A percentile compares a stretch with the other conserved stretches of the same genome.
Conservation (phyloP, 2,888 invertebrate species). For the Aleiodes testaceus region DNA sequence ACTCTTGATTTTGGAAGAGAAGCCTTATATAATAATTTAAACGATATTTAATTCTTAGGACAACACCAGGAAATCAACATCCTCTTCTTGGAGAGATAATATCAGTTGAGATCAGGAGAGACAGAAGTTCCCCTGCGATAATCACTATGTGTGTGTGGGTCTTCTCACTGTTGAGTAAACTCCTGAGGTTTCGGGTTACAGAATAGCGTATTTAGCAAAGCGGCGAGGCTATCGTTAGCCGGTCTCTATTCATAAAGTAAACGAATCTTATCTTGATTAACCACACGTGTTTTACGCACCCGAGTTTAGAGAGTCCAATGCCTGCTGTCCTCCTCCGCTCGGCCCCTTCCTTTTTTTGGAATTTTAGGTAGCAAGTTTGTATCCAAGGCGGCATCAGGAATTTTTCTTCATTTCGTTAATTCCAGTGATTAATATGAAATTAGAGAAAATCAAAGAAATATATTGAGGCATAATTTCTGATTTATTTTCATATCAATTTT, state of each 20-base stretch:
- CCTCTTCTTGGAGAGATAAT: slow-evolving; percentile 11
- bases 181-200: slow-evolving; percentile 36
- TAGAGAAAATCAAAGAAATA: slow-evolving; percentile 1
- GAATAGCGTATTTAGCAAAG: slow-evolving; percentile 38
- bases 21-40: not conserved
- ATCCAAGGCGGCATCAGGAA: slow-evolving; percentile 15
- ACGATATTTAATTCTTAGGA: not conserved
- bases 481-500: slow-evolving; percentile 28
- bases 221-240: slow-evolving; percentile 29
- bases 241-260: slow-evolving; percentile 42
- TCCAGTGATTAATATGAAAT: slow-evolving; percentile 3
- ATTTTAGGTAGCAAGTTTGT: slow-evolving; percentile 19
- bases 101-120: slow-evolving; percentile 24
- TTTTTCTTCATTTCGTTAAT: slow-evolving; percentile 11
- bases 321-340: not conserved
- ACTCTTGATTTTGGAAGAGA: too few relatives aligned
- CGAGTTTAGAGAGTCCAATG: slow-evolving; percentile 32
- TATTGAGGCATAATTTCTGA: slow-evolving; percentile 1
- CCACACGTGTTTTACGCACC: slow-evolving; percentile 36
- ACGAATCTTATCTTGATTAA: slow-evolving; percentile 42
- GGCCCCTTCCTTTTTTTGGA: not conserved
- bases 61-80: slow-evolving; percentile 10
- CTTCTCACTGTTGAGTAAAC: slow-evolving; percentile 5
- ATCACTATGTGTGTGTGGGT: slow-evolving; percentile 21
- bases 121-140: slow-evolving; percentile 32